These are phyloP conservation scores for Hemiprocne comata DNA, from an alignment of 2,113 vertebrate genomes.

Conservation along the genomic window DNA sequence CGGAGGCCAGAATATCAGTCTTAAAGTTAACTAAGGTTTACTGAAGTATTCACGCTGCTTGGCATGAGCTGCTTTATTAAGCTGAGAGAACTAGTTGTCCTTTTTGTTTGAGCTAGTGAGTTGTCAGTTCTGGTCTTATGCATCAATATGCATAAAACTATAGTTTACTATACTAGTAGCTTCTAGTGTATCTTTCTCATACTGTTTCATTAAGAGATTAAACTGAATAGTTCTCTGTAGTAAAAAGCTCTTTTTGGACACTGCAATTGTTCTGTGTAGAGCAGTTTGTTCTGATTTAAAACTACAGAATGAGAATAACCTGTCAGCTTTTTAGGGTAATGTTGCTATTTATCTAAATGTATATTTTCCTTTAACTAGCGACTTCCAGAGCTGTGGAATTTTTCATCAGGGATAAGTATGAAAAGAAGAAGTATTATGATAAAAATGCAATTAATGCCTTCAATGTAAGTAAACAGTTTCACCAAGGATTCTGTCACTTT, in stretches of 20 bases:
- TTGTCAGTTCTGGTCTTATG: neutral
- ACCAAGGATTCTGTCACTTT: neutral
- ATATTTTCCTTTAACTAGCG: constrained; percentile 81
- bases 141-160: too few relatives aligned
- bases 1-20: neutral
- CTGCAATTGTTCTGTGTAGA: neutral
- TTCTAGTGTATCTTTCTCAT: neutral
- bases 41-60: neutral
- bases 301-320: neutral
- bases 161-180: too few relatives aligned
- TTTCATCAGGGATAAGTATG: constrained; percentile 99
- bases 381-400: constrained; percentile 94
- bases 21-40: neutral
- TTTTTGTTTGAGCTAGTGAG: neutral
- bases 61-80: neutral
- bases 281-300: neutral
- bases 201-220: neutral
- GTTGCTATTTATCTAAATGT: neutral
- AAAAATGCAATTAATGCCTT: constrained; percentile 83
- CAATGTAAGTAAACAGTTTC: constrained; percentile 84
- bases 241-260: neutral
- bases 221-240: neutral
- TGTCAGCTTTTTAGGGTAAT: neutral
- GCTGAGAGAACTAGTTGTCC: neutral
- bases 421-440: constrained; percentile 97